phyloP scores from a whole-genome alignment of 1,140 invertebrate genomes.

The Pissodes strobi region DNA sequence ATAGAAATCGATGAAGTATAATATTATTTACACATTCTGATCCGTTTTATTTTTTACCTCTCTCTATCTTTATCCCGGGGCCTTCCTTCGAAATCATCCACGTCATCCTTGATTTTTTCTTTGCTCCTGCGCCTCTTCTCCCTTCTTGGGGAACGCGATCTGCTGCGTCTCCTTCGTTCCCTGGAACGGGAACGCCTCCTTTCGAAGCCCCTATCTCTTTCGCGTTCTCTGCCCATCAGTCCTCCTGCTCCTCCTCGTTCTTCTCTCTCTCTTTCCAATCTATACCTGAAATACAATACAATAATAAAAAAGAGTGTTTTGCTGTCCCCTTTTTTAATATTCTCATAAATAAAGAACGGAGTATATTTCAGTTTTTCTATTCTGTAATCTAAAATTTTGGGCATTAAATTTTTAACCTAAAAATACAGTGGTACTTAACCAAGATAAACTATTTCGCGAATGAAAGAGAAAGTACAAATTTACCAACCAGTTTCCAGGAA shows the following conservation, averaged over 20 bases:
- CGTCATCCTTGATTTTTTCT: slow-evolving; percentile 55
- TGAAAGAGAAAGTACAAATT: too few species aligned
- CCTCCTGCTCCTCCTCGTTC: slow-evolving; percentile 56
- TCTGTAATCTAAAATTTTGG: slow-evolving; percentile 82
- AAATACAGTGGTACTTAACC: too few species aligned
- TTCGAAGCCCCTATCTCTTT: slow-evolving; percentile 46
- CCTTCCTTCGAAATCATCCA: slow-evolving; percentile 50
- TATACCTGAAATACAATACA: too few species aligned
- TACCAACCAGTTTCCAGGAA: too few species aligned
- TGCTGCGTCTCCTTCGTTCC: slow-evolving; percentile 59
- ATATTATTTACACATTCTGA: too few species aligned
- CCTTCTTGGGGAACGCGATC: slow-evolving; percentile 62
- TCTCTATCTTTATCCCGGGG: slow-evolving; percentile 52
- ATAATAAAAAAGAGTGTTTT: too few species aligned
- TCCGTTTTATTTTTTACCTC: too few species aligned
- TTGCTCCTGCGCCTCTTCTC: slow-evolving; percentile 61
- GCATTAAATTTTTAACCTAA: too few species aligned
- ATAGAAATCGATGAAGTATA: too few species aligned
- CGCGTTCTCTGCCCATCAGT: slow-evolving; percentile 57
- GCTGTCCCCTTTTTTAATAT: too few species aligned
- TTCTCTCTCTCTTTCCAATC: slow-evolving; percentile 71
- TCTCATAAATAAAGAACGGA: too few species aligned
- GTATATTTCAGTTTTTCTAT: slow-evolving; percentile 78
- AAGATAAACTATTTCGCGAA: too few species aligned
- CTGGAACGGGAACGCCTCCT: slow-evolving; percentile 57